These are phyloP conservation scores for Isurus oxyrinchus DNA, from an alignment of 2,113 vertebrate species.

Conservation along the genomic window DNA sequence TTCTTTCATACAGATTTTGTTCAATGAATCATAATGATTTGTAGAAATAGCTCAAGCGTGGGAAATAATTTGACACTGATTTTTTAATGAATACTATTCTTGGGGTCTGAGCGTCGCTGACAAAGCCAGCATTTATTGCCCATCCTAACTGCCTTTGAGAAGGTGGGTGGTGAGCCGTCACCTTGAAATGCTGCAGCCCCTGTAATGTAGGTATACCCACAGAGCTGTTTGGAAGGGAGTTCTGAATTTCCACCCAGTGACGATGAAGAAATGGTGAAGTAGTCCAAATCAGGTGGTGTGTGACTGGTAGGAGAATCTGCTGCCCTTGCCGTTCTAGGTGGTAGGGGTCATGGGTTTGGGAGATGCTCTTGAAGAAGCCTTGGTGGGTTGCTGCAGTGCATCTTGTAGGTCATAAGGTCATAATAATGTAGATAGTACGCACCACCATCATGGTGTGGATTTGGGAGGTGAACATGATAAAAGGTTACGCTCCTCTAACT, in stretches of 20 bases:
- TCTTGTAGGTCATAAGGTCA: background rate
- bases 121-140: background rate
- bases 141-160: background rate
- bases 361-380: background rate
- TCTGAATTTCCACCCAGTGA: background rate
- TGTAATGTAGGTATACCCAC: background rate
- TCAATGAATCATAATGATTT: background rate
- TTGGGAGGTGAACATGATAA: background rate
- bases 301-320: background rate
- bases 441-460: background rate
- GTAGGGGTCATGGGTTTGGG: background rate
- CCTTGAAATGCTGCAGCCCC: background rate
- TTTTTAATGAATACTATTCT: background rate
- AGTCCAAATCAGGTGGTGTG: background rate
- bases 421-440: background rate
- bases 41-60: background rate
- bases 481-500: background rate
- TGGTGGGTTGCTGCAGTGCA: background rate
- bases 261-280: background rate
- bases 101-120: background rate
- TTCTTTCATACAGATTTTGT: slow-evolving; percentile 43
- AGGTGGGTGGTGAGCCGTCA: background rate
- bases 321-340: background rate
- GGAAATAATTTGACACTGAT: slow-evolving; percentile 32
- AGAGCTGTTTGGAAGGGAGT: background rate